Evolutionary conservation across 92 coral and sea anemone species (phyloP).

Genomic region (Blastomussa wellsi): DNA sequence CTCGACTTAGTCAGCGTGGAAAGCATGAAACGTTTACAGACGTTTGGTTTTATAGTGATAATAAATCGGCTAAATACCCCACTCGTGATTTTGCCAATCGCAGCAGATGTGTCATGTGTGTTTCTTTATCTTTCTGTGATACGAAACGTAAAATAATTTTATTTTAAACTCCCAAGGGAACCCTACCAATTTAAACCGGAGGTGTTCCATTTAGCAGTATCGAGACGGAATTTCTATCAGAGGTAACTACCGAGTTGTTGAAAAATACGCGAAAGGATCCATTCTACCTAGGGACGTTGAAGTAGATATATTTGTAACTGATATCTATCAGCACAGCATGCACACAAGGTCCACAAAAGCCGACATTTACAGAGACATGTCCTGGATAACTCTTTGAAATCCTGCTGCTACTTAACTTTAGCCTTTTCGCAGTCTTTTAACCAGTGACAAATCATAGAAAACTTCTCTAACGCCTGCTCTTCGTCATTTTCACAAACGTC

Average conservation of each 20-base stretch:
- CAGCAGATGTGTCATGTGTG: neutral
- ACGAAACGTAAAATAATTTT: neutral
- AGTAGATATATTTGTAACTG: neutral
- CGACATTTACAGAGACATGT: constrained; percentile 10
- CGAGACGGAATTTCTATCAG: neutral
- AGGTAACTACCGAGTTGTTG: neutral
- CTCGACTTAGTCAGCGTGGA: neutral
- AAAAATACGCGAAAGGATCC: neutral
- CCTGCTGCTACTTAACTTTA: constrained; percentile 19
- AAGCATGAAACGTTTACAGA: neutral
- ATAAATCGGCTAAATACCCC: neutral
- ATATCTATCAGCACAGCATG: neutral
- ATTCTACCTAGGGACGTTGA: neutral
- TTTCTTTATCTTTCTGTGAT: neutral
- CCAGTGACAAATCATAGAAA: constrained; percentile 46
- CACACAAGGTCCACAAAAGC: constrained; percentile 18
- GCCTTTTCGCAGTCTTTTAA: constrained; percentile 48
- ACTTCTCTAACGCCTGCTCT: constrained; percentile 13
- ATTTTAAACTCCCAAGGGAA: neutral
- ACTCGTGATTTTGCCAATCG: neutral
- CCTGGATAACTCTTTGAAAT: constrained; percentile 13
- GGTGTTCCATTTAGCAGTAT: neutral
- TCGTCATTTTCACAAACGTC: neutral
- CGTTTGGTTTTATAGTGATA: too few species aligned
- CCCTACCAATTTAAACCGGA: neutral